A percentile compares a stretch with the other conserved stretches of the same genome.
Conservation (phyloP, 2,888 invertebrate species). For the Alviniconcha strummeri region DNA sequence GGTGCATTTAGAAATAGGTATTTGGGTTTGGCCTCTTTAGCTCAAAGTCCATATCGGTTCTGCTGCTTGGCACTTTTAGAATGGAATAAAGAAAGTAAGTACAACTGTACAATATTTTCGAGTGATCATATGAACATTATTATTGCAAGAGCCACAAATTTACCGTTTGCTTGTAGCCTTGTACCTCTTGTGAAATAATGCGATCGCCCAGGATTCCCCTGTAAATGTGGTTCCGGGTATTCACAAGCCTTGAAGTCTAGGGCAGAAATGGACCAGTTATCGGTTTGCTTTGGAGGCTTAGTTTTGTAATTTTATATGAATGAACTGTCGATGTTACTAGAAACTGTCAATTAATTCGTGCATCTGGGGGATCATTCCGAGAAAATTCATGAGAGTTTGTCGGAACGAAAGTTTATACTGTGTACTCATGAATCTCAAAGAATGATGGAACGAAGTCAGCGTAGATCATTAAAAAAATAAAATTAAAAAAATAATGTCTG, state of each 20-base stretch:
- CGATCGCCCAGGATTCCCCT: conserved; percentile 15
- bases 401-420: not conserved
- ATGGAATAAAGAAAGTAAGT: not conserved
- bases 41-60: not conserved
- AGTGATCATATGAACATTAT: not conserved
- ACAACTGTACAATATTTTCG: not conserved
- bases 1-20: conserved; percentile 22
- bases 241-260: no score
- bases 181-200: not conserved
- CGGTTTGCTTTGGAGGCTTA: not conserved
- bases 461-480: not conserved
- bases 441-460: not conserved
- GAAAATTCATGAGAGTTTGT: no score
- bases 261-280: not conserved
- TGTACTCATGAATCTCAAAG: not conserved
- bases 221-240: not conserved
- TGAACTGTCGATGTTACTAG: not conserved
- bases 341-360: no score
- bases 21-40: no score
- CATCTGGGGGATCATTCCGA: no score
- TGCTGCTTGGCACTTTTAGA: not conserved
- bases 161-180: not conserved
- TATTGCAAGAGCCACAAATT: not conserved
- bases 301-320: not conserved
- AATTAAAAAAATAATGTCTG: not conserved